Percentiles rank a stretch among this genome's conserved stretches.
Conservation (phyloP, 2,113 vertebrate genomes). For the Cyrtonyx montezumae region DNA sequence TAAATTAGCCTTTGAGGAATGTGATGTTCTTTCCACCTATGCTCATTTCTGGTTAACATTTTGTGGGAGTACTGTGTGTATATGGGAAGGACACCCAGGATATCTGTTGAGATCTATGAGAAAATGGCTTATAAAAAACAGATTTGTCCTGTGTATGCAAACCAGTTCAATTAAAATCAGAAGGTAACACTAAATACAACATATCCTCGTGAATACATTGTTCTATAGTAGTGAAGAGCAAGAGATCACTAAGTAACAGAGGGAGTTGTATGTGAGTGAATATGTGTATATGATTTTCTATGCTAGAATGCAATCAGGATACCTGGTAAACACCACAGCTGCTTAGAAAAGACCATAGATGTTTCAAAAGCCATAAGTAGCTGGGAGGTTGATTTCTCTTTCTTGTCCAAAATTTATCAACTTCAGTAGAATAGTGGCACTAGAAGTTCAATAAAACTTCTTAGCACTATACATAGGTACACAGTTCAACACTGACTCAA, state of each 20-base stretch:
- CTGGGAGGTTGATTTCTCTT: background rate
- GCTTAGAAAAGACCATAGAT: background rate
- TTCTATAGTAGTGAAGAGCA: background rate
- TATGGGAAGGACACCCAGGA: background rate
- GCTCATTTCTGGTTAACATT: background rate
- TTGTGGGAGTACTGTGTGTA: background rate
- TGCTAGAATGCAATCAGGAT: background rate
- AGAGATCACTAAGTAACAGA: background rate
- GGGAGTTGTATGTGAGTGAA: background rate
- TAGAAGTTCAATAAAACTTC: no score
- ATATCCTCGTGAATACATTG: background rate
- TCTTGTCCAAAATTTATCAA: background rate
- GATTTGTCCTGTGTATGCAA: background rate
- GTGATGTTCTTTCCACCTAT: background rate
- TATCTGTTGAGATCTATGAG: background rate
- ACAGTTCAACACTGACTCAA: conserved; percentile 26
- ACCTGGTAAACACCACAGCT: background rate
- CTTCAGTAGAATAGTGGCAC: background rate
- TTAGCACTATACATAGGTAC: background rate
- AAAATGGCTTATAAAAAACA: background rate
- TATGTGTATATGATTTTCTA: no score
- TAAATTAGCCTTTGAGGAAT: background rate
- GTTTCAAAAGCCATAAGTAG: background rate
- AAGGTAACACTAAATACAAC: background rate
- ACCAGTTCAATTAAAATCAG: background rate